phyloP scores from a whole-genome alignment of 92 coral and sea anemone genomes.

The Hydrozoanthus gracilis region DNA sequence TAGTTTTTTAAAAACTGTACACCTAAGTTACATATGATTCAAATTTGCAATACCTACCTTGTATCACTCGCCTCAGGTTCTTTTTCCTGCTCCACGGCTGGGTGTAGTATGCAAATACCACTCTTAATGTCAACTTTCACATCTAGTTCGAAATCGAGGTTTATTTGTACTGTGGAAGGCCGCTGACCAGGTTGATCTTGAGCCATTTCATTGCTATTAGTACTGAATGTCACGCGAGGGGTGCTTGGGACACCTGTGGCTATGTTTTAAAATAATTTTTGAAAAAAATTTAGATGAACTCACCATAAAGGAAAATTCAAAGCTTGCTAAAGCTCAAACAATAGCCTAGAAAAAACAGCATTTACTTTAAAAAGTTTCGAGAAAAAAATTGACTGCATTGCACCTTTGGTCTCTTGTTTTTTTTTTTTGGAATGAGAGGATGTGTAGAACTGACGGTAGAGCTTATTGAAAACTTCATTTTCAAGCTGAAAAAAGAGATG shows the following conservation, averaged over 20 bases:
- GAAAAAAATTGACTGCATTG: no score
- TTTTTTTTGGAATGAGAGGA: no score
- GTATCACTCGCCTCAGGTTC: conserved; percentile 72
- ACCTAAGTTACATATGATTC: no score
- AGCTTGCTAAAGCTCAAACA: no score
- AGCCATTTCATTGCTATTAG: conserved; percentile 59
- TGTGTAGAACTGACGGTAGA: no score
- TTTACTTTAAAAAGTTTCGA: no score
- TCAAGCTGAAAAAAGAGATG: no score
- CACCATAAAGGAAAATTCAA: no score
- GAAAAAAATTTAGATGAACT: neutral
- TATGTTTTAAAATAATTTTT: neutral
- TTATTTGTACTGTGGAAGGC: conserved; percentile 72
- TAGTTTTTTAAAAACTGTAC: no score
- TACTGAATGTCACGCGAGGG: conserved; percentile 82
- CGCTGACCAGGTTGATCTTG: conserved; percentile 71
- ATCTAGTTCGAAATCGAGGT: conserved; percentile 94
- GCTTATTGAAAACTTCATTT: no score
- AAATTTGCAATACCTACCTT: conserved; percentile 61
- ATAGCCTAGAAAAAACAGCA: no score
- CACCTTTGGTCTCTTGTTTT: no score
- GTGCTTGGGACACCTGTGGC: conserved; percentile 16
- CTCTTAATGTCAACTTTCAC: conserved; percentile 94
- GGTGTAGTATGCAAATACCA: conserved; percentile 94
- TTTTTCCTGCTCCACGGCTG: conserved; percentile 69